Conservation (phyloP, 1,140 invertebrate genomes). For the Capitella teleta region DNA sequence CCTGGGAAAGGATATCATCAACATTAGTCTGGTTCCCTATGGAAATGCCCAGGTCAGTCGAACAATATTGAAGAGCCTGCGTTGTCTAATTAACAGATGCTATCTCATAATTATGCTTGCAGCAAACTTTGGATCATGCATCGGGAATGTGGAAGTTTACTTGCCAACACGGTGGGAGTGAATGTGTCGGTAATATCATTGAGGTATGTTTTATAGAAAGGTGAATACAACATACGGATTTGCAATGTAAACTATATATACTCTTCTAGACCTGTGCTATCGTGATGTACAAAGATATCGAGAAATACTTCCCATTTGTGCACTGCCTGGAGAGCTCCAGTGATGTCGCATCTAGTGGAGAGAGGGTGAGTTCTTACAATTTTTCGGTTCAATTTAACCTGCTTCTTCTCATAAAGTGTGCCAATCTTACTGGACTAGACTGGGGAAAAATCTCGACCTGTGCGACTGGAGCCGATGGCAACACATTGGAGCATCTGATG, state of each 20-base stretch:
- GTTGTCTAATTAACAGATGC: too few relatives aligned
- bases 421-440: slow-evolving; percentile 35
- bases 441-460: slow-evolving; percentile 56
- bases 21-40: slow-evolving; percentile 57
- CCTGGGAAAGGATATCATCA: slow-evolving; percentile 37
- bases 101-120: too few relatives aligned
- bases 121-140: too few relatives aligned
- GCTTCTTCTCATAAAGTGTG: slow-evolving; percentile 31
- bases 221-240: too few relatives aligned
- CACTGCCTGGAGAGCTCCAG: slow-evolving; percentile 14
- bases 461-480: slow-evolving; percentile 51
- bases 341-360: not conserved
- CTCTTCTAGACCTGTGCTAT: slow-evolving; percentile 16
- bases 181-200: slow-evolving; percentile 76
- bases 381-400: too few relatives aligned
- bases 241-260: too few relatives aligned
- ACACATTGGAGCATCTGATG: slow-evolving; percentile 61
- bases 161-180: slow-evolving; percentile 72
- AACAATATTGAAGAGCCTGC: too few relatives aligned
- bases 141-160: slow-evolving; percentile 50
- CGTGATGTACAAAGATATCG: slow-evolving; percentile 4
- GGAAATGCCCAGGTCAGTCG: slow-evolving; percentile 69
- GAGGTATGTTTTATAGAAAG: too few relatives aligned
- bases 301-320: slow-evolving; percentile 14
- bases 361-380: not conserved